Percentiles rank a stretch among this genome's conserved stretches.
phyloP scores from a whole-genome alignment of 2,888 invertebrate genomes.

The Ametastegia equiseti region DNA sequence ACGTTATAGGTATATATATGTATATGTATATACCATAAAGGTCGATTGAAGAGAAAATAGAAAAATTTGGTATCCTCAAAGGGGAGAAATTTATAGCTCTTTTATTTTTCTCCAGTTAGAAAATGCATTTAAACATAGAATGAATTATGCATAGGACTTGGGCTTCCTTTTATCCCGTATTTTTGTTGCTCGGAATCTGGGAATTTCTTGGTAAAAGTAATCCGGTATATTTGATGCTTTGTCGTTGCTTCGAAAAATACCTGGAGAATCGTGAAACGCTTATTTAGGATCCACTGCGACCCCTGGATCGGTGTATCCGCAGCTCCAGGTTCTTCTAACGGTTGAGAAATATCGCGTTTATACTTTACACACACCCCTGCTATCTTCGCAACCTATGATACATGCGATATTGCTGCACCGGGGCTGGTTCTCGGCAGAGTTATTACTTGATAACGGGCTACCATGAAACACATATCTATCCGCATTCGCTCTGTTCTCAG shows the following conservation, averaged over 20 bases:
- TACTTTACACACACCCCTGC: slow-evolving; percentile 35
- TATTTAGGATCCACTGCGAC: slow-evolving; percentile 9
- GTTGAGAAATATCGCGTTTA: slow-evolving; percentile 44
- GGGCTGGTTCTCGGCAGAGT: slow-evolving; percentile 47
- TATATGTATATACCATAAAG: too few relatives aligned
- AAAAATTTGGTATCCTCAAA: background rate
- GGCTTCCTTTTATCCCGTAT: background rate
- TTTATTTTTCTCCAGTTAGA: background rate
- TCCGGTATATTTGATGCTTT: background rate
- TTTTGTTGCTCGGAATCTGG: background rate
- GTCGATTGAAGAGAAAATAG: background rate
- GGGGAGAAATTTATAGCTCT: background rate
- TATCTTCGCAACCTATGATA: slow-evolving; percentile 42
- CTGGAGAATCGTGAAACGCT: slow-evolving; percentile 24
- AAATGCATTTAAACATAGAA: slow-evolving; percentile 7
- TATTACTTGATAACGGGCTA: slow-evolving; percentile 51
- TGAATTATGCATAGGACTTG: background rate
- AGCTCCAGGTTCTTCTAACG: slow-evolving; percentile 16
- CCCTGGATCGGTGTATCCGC: background rate
- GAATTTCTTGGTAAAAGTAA: background rate
- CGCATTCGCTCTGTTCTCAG: slow-evolving; percentile 45
- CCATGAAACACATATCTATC: slow-evolving; percentile 49
- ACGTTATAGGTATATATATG: too few relatives aligned
- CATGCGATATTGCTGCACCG: slow-evolving; percentile 43
- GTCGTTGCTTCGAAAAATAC: background rate